Conservation (phyloP, 2,888 invertebrate species). For the Chorisops tibialis region DNA sequence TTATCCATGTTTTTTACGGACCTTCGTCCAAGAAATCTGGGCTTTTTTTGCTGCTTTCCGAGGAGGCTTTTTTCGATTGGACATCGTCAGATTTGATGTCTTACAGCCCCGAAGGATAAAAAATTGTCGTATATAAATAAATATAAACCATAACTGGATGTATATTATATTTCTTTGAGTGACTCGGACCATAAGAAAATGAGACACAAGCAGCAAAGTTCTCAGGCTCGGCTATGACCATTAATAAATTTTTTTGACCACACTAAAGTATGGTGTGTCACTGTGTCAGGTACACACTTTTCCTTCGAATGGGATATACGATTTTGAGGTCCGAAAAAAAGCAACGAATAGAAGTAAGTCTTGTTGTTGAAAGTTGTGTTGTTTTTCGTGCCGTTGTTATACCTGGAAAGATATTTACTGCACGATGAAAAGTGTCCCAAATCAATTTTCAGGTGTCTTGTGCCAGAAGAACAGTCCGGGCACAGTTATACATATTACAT, state of each 20-base stretch:
- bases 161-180: conserved; percentile 15
- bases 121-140: not conserved
- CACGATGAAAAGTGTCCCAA: conserved; percentile 29
- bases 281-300: conserved; percentile 16
- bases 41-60: conserved; percentile 1
- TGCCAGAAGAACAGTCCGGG: conserved; percentile 7
- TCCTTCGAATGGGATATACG: not conserved
- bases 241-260: conserved; percentile 27
- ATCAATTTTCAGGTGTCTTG: conserved; percentile 31
- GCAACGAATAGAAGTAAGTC: conserved; percentile 17
- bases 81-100: no score
- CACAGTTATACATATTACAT: not conserved
- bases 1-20: not conserved
- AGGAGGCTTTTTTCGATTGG: not conserved
- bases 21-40: no score
- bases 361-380: conserved; percentile 17
- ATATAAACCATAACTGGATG: no score
- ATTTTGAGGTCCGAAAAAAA: conserved; percentile 11
- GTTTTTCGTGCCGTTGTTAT: not conserved
- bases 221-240: conserved; percentile 13
- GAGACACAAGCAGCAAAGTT: conserved; percentile 1
- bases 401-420: conserved; percentile 17
- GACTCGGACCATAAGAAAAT: not conserved
- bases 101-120: not conserved
- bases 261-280: not conserved